These are phyloP conservation scores for Eilema griseolum DNA, from an alignment of 2,888 invertebrate species.

Conservation along the genomic window DNA sequence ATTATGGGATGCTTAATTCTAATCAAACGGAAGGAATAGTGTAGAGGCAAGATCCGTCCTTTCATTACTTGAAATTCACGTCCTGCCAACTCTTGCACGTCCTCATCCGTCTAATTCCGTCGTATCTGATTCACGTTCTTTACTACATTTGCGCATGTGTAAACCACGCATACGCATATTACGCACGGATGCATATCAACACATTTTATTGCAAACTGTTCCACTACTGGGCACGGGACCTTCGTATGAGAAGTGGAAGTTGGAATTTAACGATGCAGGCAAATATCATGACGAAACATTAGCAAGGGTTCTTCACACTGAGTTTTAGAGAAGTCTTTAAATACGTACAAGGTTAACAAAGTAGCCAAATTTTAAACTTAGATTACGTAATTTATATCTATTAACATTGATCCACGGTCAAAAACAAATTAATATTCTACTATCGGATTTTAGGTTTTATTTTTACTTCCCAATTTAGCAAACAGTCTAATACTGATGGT, in stretches of 20 bases:
- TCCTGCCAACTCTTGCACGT: background rate
- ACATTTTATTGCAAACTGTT: background rate
- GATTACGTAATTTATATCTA: background rate
- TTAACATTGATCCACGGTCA: background rate
- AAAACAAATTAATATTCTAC: background rate
- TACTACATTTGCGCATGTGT: background rate
- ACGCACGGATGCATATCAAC: background rate
- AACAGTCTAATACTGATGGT: too few relatives aligned
- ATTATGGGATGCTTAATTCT: background rate
- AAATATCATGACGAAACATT: background rate
- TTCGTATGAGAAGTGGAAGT: background rate
- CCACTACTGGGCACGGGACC: background rate
- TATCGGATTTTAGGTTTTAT: background rate
- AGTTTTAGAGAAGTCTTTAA: background rate
- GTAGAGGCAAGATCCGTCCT: background rate
- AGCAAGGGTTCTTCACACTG: background rate
- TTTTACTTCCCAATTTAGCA: background rate
- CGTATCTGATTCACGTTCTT: background rate
- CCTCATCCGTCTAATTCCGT: background rate
- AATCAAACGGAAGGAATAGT: background rate
- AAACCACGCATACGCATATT: background rate
- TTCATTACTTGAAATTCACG: background rate
- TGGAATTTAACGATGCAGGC: background rate
- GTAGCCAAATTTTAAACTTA: background rate
- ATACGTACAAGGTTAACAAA: background rate